Conservation (phyloP, 2,888 invertebrate species). For the Drosophila nr. medialis region DNA sequence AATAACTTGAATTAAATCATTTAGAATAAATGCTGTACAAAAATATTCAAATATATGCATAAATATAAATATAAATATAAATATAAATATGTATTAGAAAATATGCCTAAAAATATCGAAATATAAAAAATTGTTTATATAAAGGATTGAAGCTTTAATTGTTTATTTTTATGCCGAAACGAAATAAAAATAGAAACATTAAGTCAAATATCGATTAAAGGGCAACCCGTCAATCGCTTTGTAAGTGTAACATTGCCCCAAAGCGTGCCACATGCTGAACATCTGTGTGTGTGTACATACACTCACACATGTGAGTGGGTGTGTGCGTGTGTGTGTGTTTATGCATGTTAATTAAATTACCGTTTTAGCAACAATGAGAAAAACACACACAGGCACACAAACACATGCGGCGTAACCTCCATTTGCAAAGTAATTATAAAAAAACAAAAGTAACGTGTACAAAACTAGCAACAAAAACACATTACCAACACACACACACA, state of each 20-base stretch:
- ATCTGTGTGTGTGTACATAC: background rate
- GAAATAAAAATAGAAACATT: constrained; percentile 8
- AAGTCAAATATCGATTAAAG: constrained; percentile 58
- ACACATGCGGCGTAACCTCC: constrained; percentile 49
- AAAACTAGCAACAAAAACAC: constrained; percentile 26
- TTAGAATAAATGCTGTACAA: background rate
- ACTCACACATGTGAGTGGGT: constrained; percentile 11
- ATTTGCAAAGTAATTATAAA: constrained; percentile 72
- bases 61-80: background rate
- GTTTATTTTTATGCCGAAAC: background rate
- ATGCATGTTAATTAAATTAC: constrained; percentile 77
- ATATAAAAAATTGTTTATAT: background rate
- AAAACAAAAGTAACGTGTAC: constrained; percentile 57
- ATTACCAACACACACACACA: constrained; percentile 2
- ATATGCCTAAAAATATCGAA: background rate
- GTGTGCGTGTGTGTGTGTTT: constrained; percentile 49
- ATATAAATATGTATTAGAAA: background rate
- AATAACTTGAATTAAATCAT: background rate
- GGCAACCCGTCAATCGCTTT: constrained; percentile 41
- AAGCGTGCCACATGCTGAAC: constrained; percentile 26
- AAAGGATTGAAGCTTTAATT: background rate
- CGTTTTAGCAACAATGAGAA: constrained; percentile 61
- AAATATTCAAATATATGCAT: background rate
- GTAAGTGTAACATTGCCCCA: constrained; percentile 59
- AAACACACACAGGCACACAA: constrained; percentile 36